Base-by-base conservation (phyloP, 1,140 invertebrate species). In the Aphidius ervi region DNA sequence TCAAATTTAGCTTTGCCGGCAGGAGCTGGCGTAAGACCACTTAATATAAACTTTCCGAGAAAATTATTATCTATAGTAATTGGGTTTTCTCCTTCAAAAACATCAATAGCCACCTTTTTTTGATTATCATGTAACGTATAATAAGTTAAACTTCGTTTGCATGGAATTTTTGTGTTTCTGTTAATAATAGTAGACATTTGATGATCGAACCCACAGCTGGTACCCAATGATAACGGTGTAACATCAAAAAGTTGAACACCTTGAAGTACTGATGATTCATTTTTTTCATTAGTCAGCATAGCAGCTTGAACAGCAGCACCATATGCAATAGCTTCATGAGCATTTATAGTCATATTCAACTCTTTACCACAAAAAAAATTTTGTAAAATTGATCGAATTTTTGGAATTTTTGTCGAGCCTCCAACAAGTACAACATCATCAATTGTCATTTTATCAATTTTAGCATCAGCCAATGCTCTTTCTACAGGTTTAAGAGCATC, bases 361-460 rank as follows among this genome's bases (percentile, higher is more conserved):
- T 80, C 70, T 68, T 86, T 87, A 40, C 85, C 84, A 58, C 78
- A 76, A 77, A 87, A 87, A 75, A 84, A 87, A 68, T 85, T 83
- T 68, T 85, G 82, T 6, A 87, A 68, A 69, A 86, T 77, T 4
- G 74, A 81, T 67, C 86, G 85, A 50, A 87, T 82, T 68, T 86
- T 87, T 0, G 85, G 86, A 45, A 87, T 86, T 20, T 90, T 82
- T 8, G 88, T 92, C 0, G 89, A 91, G n/a, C 90, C 90, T 16
- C 90, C 90, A 20, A 92, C 90, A 9, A 93, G 79, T 3, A 92
- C 88, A 7, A 93, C 86, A 63, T 93, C 90, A 69, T 92, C 81
- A 62, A 92, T 89, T 8, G 77, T 72, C 46, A 70, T 68, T 70
- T 91, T 92, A 74, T 88, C 87, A 62, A 90, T 69, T 71, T 89